Conservation (phyloP, 2,888 invertebrate genomes). For the Hoplodrina blanda region DNA sequence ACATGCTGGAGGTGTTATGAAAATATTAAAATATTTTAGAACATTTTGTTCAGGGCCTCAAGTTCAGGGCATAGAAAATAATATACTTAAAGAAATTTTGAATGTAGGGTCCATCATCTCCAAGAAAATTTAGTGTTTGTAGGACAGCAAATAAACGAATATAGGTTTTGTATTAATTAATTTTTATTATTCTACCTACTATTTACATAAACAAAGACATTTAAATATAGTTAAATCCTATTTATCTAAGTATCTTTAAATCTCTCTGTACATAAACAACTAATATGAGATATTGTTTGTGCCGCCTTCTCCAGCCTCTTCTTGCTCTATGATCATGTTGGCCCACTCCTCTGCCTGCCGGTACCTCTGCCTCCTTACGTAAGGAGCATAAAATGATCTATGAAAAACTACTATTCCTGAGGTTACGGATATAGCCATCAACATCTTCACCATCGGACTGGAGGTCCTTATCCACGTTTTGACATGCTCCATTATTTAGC, state of each 20-base stretch:
- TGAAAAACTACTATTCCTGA: constrained; percentile 74
- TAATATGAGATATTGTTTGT: constrained; percentile 71
- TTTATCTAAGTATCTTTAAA: neutral
- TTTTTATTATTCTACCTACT: constrained; percentile 33
- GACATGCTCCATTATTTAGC: constrained; percentile 72
- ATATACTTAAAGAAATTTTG: too few relatives aligned
- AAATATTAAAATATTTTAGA: too few relatives aligned
- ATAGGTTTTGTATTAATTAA: constrained; percentile 23
- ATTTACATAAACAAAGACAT: constrained; percentile 36
- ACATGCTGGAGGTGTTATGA: too few relatives aligned
- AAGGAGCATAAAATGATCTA: constrained; percentile 76
- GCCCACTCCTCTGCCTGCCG: constrained; percentile 82
- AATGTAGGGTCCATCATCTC: neutral
- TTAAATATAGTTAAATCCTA: neutral
- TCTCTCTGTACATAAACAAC: neutral
- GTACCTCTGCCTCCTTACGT: constrained; percentile 70
- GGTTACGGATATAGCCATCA: constrained; percentile 83
- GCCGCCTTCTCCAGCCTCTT: constrained; percentile 72
- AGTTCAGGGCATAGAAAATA: too few relatives aligned
- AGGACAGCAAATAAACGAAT: constrained; percentile 8
- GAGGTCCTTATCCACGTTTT: constrained; percentile 73
- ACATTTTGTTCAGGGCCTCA: too few relatives aligned
- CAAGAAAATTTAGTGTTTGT: neutral
- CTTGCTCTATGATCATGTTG: constrained; percentile 79
- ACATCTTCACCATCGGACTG: constrained; percentile 77